Percentiles rank a stretch among this genome's conserved stretches.
phyloP scores from a whole-genome alignment of 2,797 vertebrate genomes.

The Gastrophryne carolinensis region DNA sequence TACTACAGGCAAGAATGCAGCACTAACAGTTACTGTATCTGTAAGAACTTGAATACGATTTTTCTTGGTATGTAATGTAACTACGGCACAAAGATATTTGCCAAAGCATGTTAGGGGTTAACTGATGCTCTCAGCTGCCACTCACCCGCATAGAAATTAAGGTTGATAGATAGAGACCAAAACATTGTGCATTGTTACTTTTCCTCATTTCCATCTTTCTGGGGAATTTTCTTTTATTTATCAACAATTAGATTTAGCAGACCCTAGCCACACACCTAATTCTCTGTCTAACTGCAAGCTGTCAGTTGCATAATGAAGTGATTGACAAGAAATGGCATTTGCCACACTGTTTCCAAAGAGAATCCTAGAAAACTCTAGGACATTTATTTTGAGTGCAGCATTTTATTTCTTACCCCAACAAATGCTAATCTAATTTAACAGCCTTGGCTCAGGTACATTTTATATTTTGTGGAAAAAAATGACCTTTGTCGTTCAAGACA shows the following conservation, averaged over 20 bases:
- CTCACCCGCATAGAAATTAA: slow-evolving; percentile 59
- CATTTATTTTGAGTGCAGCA: slow-evolving; percentile 8
- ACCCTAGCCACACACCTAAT: slow-evolving; percentile 48
- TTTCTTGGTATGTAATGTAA: no score
- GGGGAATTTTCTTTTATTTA: slow-evolving; percentile 64
- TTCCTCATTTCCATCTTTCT: slow-evolving; percentile 56
- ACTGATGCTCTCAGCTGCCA: slow-evolving; percentile 49
- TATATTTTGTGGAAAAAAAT: slow-evolving; percentile 3
- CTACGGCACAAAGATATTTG: neutral
- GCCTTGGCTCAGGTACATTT: neutral
- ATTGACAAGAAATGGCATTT: slow-evolving; percentile 61
- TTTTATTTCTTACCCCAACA: neutral
- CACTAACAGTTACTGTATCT: no score
- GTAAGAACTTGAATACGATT: no score
- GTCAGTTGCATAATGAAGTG: slow-evolving; percentile 56
- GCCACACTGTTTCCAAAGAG: slow-evolving; percentile 54
- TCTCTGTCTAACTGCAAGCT: slow-evolving; percentile 56
- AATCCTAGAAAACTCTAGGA: slow-evolving; percentile 17
- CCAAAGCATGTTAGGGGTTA: slow-evolving; percentile 4
- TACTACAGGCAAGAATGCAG: no score
- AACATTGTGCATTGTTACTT: slow-evolving; percentile 41
- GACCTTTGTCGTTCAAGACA: no score
- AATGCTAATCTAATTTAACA: slow-evolving; percentile 10
- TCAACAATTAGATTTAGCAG: slow-evolving; percentile 60
- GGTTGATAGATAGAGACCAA: slow-evolving; percentile 59